These are phyloP conservation scores for Callopanchax toddi DNA, from an alignment of 2,113 vertebrate genomes.

Conservation along the genomic window DNA sequence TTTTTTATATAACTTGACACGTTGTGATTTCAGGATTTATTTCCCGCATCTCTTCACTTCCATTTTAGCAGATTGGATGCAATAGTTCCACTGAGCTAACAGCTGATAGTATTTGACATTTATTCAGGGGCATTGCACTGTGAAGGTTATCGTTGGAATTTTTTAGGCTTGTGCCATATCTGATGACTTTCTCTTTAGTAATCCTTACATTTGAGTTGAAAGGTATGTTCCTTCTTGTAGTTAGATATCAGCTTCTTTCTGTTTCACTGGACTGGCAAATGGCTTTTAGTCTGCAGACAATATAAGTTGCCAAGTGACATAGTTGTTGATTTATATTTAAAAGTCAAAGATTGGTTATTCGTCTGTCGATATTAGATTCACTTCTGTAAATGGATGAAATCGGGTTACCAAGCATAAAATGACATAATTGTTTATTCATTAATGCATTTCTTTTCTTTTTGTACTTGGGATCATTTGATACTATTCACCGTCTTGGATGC, in stretches of 20 bases:
- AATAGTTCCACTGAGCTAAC: conserved; percentile 72
- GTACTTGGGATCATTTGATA: no score
- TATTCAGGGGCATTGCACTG: conserved; percentile 77
- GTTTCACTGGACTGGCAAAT: conserved; percentile 60
- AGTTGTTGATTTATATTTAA: conserved; percentile 14
- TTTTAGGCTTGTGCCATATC: conserved; percentile 76
- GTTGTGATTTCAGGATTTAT: conserved; percentile 47
- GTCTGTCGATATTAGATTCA: not conserved
- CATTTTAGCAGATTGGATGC: conserved; percentile 68
- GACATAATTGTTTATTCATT: not conserved
- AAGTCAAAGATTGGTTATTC: not conserved
- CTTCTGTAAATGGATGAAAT: not conserved
- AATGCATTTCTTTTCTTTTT: not conserved
- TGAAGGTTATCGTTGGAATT: conserved; percentile 80
- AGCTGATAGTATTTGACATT: conserved; percentile 81
- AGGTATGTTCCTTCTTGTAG: conserved; percentile 69
- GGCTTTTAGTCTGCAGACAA: conserved; percentile 38
- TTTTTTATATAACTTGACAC: conserved; percentile 32
- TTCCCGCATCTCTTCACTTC: conserved; percentile 55
- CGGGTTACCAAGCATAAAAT: no score
- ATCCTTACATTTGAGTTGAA: conserved; percentile 76
- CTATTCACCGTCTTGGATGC: no score
- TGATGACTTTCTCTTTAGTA: conserved; percentile 76
- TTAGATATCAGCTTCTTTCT: conserved; percentile 65
- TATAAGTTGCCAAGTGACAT: conserved; percentile 28